phyloP scores from a whole-genome alignment of 64 coral and sea anemone species.

The Stylophora pistillata region DNA sequence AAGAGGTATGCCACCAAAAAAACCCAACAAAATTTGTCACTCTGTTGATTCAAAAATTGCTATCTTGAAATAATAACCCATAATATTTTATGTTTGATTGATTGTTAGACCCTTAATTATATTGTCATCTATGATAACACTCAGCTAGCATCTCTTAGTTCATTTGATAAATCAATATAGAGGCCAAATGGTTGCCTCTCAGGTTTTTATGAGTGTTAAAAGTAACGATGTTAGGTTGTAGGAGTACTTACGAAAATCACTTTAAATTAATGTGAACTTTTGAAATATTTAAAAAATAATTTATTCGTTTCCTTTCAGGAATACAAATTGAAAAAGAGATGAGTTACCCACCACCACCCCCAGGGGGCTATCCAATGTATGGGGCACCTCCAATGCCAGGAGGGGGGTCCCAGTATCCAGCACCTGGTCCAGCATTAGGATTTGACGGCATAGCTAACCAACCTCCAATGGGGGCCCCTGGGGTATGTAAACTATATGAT shows the following conservation, averaged over 20 bases:
- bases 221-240: too few relatives aligned
- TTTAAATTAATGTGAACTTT: neutral
- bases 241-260: neutral
- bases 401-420: conserved; percentile 22
- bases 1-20: too few relatives aligned
- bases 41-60: too few relatives aligned
- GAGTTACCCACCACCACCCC: conserved; percentile 29
- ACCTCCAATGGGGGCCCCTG: conserved; percentile 1
- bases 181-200: too few relatives aligned
- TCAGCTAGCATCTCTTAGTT: too few relatives aligned
- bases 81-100: too few relatives aligned
- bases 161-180: too few relatives aligned
- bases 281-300: neutral
- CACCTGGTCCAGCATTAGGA: conserved; percentile 2
- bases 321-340: neutral
- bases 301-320: neutral
- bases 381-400: conserved; percentile 23
- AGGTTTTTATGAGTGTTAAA: too few relatives aligned
- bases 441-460: conserved; percentile 17
- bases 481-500: neutral
- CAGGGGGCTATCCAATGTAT: conserved; percentile 26
- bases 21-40: too few relatives aligned
- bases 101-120: too few relatives aligned
- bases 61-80: too few relatives aligned
- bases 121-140: too few relatives aligned